These are phyloP conservation scores for Cephus rjabovi DNA, from an alignment of 2,888 invertebrate genomes.

Conservation along the genomic window DNA sequence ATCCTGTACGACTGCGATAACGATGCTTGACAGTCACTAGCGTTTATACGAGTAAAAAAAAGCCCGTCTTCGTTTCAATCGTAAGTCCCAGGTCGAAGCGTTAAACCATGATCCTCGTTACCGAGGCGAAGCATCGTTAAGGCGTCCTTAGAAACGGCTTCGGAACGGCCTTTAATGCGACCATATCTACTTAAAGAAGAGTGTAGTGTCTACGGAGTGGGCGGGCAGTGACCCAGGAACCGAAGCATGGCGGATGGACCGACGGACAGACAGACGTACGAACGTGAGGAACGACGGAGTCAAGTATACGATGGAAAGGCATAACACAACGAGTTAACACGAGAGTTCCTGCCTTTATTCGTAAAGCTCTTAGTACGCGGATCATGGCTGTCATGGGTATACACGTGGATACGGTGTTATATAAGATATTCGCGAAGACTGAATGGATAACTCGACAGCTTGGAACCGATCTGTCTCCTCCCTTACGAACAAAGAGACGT, in stretches of 20 bases:
- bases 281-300: slow-evolving; percentile 8
- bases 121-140: background rate
- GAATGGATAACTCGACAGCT: background rate
- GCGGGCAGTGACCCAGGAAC: slow-evolving; percentile 46
- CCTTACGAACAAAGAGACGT: background rate
- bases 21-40: background rate
- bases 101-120: background rate
- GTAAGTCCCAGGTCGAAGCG: background rate
- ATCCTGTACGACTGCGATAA: background rate
- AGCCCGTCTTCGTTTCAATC: background rate
- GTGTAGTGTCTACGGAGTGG: slow-evolving; percentile 22
- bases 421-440: background rate
- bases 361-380: background rate
- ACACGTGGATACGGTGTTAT: background rate
- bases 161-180: background rate
- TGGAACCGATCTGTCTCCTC: background rate
- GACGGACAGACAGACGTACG: slow-evolving; percentile 20
- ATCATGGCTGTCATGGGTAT: background rate
- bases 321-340: background rate
- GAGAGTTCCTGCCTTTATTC: background rate
- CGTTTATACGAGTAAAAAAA: background rate
- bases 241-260: slow-evolving; percentile 43
- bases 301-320: slow-evolving; percentile 8
- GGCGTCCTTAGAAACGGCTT: background rate
- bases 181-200: slow-evolving; percentile 3